Evolutionary conservation across 2,113 vertebrate genomes (phyloP).

Genomic region (Eidolon helvum): DNA sequence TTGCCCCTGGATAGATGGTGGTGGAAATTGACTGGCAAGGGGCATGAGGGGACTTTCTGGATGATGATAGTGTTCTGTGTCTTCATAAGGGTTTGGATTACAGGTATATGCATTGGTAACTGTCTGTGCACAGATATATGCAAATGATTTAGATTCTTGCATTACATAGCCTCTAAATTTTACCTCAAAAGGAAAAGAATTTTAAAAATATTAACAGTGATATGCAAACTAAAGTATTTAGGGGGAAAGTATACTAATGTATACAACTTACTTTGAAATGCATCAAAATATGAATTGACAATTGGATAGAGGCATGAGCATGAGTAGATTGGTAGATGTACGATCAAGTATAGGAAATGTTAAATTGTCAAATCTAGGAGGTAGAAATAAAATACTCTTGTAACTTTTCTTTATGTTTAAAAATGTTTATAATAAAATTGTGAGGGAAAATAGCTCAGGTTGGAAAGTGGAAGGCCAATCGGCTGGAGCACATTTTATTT

Average conservation of each 20-base stretch:
- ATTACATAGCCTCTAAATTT: not conserved
- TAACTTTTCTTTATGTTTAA: not conserved
- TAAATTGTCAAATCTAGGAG: not conserved
- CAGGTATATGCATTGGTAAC: not conserved
- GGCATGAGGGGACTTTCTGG: not conserved
- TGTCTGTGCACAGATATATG: not conserved
- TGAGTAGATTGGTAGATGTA: not conserved
- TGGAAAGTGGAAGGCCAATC: not conserved
- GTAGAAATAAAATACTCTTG: not conserved
- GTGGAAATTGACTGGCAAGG: not conserved
- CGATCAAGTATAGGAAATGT: not conserved
- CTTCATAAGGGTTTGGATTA: not conserved
- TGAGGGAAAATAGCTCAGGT: not conserved
- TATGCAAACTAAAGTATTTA: not conserved
- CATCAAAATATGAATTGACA: not conserved
- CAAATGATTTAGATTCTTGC: not conserved
- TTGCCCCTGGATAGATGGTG: not conserved
- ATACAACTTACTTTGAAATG: slow-evolving; percentile 17
- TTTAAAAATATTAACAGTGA: not conserved
- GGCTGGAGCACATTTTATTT: slow-evolving; percentile 6
- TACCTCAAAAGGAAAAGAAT: slow-evolving; percentile 21
- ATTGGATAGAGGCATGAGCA: not conserved
- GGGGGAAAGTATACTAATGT: not conserved
- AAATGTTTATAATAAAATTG: slow-evolving; percentile 5
- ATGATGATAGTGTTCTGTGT: not conserved